phyloP scores from a whole-genome alignment of 1,140 invertebrate genomes.

The Diprion similis region DNA sequence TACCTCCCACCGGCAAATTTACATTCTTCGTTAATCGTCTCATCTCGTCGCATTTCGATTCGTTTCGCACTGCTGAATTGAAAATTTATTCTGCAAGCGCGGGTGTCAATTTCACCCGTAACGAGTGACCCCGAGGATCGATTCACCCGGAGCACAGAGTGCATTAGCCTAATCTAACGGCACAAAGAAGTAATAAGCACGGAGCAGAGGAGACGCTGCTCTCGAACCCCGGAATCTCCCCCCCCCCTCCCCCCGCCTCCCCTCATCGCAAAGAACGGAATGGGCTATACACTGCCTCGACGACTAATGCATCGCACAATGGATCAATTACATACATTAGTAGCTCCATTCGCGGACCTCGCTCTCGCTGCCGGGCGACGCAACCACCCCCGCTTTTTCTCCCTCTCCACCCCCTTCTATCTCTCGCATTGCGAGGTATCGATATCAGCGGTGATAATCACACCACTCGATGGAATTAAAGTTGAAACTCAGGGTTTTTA shows the following conservation, averaged over 20 bases:
- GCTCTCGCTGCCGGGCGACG: constrained; percentile 24
- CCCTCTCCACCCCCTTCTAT: not conserved
- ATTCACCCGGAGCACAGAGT: constrained; percentile 22
- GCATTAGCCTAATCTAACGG: constrained; percentile 48
- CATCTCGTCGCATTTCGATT: not conserved
- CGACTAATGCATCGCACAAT: constrained; percentile 54
- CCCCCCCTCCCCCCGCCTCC: constrained; percentile 20
- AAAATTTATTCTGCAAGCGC: not conserved
- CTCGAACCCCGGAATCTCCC: constrained; percentile 27
- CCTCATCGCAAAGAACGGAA: constrained; percentile 21
- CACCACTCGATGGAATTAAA: too few species aligned
- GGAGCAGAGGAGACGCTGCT: constrained; percentile 19
- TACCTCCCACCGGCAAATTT: not conserved
- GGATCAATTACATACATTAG: constrained; percentile 61
- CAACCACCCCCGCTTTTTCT: constrained; percentile 31
- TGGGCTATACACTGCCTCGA: constrained; percentile 39
- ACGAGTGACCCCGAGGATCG: not conserved
- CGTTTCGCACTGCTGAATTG: too few species aligned
- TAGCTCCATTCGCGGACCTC: constrained; percentile 14
- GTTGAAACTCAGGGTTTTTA: too few species aligned
- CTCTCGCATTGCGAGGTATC: not conserved
- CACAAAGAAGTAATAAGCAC: constrained; percentile 47
- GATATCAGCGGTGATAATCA: not conserved
- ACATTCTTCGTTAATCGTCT: not conserved
- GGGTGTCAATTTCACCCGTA: not conserved